A percentile compares a stretch with the other conserved stretches of the same genome.
These are phyloP conservation scores for Acromyrmex heyeri DNA, from an alignment of 1,140 invertebrate species.

Conservation along the genomic window DNA sequence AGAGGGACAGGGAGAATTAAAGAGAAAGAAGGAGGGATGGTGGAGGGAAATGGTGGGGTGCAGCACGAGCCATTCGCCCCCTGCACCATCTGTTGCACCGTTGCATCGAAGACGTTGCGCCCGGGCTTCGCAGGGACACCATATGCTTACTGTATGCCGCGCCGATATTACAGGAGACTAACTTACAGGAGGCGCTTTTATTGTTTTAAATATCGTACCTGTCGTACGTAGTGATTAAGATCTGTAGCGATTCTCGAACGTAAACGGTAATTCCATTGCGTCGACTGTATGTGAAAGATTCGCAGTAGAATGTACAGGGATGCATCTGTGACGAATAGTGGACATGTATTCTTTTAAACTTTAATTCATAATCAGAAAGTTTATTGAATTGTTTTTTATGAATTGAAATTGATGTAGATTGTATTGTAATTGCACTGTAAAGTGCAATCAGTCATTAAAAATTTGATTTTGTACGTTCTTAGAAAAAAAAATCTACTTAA, in stretches of 20 bases:
- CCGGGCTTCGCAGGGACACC: constrained; percentile 67
- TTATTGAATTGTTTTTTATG: not conserved
- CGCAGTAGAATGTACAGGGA: not conserved
- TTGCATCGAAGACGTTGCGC: constrained; percentile 69
- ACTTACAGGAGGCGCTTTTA: constrained; percentile 58
- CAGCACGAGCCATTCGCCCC: constrained; percentile 73
- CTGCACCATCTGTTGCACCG: constrained; percentile 75
- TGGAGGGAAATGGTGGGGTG: constrained; percentile 51
- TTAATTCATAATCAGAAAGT: not conserved
- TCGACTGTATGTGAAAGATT: not conserved
- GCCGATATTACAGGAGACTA: constrained; percentile 62
- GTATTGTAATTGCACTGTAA: not conserved
- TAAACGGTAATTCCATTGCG: not conserved
- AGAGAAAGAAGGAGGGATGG: not conserved
- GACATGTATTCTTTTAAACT: not conserved
- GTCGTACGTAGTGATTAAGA: constrained; percentile 35
- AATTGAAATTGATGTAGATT: not conserved
- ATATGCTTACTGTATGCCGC: constrained; percentile 72
- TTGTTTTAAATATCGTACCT: constrained; percentile 62
- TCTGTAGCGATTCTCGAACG: not conserved
- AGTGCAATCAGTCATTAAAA: not conserved
- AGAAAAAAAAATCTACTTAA: not conserved
- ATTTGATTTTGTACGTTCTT: not conserved
- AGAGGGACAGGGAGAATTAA: not conserved
- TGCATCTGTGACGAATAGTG: too few relatives aligned